Evolutionary conservation across 2,797 vertebrate species (phyloP), one percentile per base, ranked within the genome.

Genomic region (Crax fasciolata): DNA sequence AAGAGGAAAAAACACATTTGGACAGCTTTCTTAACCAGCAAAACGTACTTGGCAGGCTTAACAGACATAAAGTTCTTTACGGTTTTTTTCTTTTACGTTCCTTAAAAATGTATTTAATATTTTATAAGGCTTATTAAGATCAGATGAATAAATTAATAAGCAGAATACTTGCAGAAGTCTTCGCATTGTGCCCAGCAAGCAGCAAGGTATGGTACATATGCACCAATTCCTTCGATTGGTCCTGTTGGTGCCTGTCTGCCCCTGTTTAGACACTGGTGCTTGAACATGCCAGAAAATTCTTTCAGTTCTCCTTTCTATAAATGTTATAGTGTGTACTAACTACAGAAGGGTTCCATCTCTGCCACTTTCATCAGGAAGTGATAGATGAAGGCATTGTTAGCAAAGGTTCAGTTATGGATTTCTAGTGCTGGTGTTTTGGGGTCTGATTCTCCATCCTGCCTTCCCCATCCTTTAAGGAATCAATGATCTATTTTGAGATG

Each of bases 161-260:
- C 44, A 75, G 90, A 84, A 48, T 58, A 54, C 19, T 52, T 61
- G 39, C 12, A 65, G 6, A 14, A 19, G 72, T 61, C 28, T 74
- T 67, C 48, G 4, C 19, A 15, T 25, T 49, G 28, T 41, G 13
- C 25, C 35, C 38, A 38, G 32, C 1, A 78, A 78, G 17, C 3
- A 43, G 14, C 0, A 0, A 87, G 10, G n/a, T 41, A 35, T 13
- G 32, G 20, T 21, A 30, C 21, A 5, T 66, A 2, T 27, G 23
- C 2, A 13, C 3, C 10, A 7, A 77, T 16, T n/a, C 5, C 15
- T 93, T 44, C 35, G 21, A 41, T 8, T 13, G 32, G 62, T 58
- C 6, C 3, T 74, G 18, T 54, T 51, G 21, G 20, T 79, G 32
- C 8, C 48, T 75, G 2, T 35, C 25, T 13, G 13, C 43, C 21